Evolutionary conservation across 2,888 invertebrate species (phyloP).

Genomic region (Scelioninae gen. 2): DNA sequence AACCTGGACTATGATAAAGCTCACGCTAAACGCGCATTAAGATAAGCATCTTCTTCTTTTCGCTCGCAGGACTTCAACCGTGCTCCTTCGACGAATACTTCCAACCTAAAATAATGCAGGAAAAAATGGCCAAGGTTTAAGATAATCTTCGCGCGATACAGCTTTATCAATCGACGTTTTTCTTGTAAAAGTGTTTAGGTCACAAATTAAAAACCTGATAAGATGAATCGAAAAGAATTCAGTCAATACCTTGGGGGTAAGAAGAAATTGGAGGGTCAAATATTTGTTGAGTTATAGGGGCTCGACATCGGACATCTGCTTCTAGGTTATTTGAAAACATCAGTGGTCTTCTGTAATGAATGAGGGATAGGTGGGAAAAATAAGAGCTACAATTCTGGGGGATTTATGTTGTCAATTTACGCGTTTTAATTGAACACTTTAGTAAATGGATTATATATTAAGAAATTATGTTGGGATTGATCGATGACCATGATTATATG

Average conservation of each 20-base stretch:
- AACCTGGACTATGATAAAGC: slow-evolving; percentile 64
- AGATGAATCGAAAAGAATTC: neutral
- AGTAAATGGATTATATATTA: slow-evolving; percentile 11
- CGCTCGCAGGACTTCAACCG: slow-evolving; percentile 47
- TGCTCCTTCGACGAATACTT: slow-evolving; percentile 43
- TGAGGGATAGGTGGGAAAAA: neutral
- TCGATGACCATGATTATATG: neutral
- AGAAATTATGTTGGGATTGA: neutral
- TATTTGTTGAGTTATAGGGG: neutral
- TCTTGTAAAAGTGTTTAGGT: neutral
- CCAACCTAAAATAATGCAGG: slow-evolving; percentile 47
- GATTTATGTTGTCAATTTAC: slow-evolving; percentile 19
- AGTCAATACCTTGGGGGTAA: neutral
- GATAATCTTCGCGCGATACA: slow-evolving; percentile 50
- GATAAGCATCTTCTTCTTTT: slow-evolving; percentile 64
- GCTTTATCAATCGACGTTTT: neutral
- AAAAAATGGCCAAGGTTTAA: slow-evolving; percentile 47
- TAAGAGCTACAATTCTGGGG: neutral
- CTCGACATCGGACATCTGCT: neutral
- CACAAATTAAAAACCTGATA: neutral
- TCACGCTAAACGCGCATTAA: slow-evolving; percentile 70
- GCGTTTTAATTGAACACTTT: slow-evolving; percentile 16
- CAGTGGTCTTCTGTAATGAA: neutral
- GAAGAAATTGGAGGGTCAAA: neutral
- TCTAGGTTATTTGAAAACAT: neutral